These are phyloP conservation scores for Babyrousa celebensis DNA, from an alignment of 2,797 vertebrate genomes.

Conservation along the genomic window DNA sequence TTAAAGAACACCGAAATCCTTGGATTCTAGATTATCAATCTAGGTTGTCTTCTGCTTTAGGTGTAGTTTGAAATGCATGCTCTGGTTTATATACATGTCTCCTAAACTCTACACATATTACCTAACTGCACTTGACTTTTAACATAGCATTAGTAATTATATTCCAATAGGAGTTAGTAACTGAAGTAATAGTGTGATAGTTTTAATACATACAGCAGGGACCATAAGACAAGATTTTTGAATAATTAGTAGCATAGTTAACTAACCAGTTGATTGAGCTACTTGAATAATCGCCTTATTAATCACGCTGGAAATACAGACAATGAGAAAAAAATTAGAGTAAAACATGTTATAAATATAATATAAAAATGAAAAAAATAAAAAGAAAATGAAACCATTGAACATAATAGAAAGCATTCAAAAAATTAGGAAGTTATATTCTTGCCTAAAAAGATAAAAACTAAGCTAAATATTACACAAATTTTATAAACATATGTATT, in stretches of 20 bases:
- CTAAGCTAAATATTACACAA: not conserved
- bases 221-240: slow-evolving; percentile 33
- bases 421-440: not conserved
- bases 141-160: not conserved
- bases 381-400: not conserved
- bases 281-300: slow-evolving; percentile 57
- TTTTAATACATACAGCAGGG: slow-evolving; percentile 56
- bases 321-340: slow-evolving; percentile 17
- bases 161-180: slow-evolving; percentile 1
- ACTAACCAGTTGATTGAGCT: slow-evolving; percentile 65
- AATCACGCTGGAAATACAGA: slow-evolving; percentile 60
- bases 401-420: slow-evolving; percentile 10
- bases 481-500: not conserved
- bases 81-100: not conserved
- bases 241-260: slow-evolving; percentile 64
- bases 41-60: not conserved
- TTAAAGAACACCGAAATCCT: not conserved
- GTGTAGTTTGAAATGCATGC: not conserved
- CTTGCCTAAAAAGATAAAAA: not conserved
- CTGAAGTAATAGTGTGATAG: not conserved
- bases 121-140: slow-evolving; percentile 22
- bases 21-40: not conserved
- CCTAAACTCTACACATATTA: not conserved
- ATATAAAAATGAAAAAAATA: not conserved
- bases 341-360: slow-evolving; percentile 17